Percentiles rank a stretch among this genome's conserved stretches.
These are phyloP conservation scores for Epizoanthus fatuus DNA, from an alignment of 92 coral and sea anemone species.

Conservation along the genomic window DNA sequence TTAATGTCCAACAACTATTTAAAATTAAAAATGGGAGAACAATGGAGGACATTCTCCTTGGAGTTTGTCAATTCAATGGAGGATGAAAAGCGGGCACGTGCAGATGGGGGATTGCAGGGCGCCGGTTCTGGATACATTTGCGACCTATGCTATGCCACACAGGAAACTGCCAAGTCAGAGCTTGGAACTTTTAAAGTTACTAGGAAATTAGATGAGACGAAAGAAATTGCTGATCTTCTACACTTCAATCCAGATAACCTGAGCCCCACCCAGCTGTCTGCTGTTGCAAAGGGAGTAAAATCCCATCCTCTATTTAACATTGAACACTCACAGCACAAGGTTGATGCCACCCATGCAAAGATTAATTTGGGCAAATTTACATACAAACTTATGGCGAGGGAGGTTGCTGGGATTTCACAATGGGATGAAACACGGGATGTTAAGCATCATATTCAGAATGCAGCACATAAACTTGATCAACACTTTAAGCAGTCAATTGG, in stretches of 20 bases:
- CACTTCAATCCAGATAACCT: conserved; percentile 49
- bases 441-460: conserved; percentile 39
- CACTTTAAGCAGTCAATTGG: conserved; percentile 43
- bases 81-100: conserved; percentile 46
- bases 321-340: conserved; percentile 49
- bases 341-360: conserved; percentile 42
- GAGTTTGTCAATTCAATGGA: conserved; percentile 46
- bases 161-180: conserved; percentile 23
- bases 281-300: conserved; percentile 50
- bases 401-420: conserved; percentile 44
- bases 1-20: neutral
- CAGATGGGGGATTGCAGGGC: conserved; percentile 60
- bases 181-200: neutral
- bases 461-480: conserved; percentile 29
- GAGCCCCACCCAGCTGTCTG: conserved; percentile 30
- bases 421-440: conserved; percentile 49
- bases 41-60: conserved; percentile 42
- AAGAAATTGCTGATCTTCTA: conserved; percentile 32
- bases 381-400: neutral
- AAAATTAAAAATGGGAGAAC: conserved; percentile 24
- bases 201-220: conserved; percentile 33
- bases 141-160: conserved; percentile 18
- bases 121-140: conserved; percentile 46
- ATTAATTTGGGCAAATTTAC: conserved; percentile 21
- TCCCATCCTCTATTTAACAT: conserved; percentile 34